phyloP scores from a whole-genome alignment of 2,888 invertebrate species.

The Physocephala rufipes region DNA sequence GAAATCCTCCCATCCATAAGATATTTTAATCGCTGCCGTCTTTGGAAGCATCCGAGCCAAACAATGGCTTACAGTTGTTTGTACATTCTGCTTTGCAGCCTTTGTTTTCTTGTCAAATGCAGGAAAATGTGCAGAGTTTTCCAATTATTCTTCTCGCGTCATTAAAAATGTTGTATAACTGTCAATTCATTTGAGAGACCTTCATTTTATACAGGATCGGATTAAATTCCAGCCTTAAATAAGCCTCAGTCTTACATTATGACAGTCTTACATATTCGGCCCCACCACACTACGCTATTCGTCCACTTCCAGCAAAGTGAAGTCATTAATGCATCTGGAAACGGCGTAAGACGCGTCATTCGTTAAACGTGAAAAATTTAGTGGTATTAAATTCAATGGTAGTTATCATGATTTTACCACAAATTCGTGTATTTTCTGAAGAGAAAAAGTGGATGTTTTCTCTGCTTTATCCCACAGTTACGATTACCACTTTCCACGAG shows the following conservation, averaged over 20 bases:
- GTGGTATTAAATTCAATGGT: too few species aligned
- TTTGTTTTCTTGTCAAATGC: not conserved
- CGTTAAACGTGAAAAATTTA: too few species aligned
- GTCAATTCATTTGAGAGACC: conserved; percentile 60
- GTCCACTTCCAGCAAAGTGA: too few species aligned
- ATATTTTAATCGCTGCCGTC: not conserved
- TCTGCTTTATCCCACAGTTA: too few species aligned
- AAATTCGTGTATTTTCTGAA: too few species aligned
- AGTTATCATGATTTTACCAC: too few species aligned
- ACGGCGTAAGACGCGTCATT: too few species aligned
- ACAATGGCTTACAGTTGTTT: too few species aligned
- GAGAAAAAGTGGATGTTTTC: too few species aligned
- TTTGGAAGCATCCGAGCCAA: too few species aligned
- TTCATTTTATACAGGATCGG: conserved; percentile 27
- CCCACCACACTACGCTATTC: not conserved
- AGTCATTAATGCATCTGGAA: too few species aligned
- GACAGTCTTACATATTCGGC: not conserved
- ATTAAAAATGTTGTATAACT: conserved; percentile 60
- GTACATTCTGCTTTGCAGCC: not conserved
- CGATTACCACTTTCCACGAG: too few species aligned
- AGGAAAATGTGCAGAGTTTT: not conserved
- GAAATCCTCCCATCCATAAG: not conserved
- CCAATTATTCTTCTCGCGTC: conserved; percentile 29
- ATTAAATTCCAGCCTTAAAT: conserved; percentile 32
- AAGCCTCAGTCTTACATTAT: not conserved